Conservation (phyloP, 92 coral and sea anemone genomes). For the Chrysogorgia sp. region DNA sequence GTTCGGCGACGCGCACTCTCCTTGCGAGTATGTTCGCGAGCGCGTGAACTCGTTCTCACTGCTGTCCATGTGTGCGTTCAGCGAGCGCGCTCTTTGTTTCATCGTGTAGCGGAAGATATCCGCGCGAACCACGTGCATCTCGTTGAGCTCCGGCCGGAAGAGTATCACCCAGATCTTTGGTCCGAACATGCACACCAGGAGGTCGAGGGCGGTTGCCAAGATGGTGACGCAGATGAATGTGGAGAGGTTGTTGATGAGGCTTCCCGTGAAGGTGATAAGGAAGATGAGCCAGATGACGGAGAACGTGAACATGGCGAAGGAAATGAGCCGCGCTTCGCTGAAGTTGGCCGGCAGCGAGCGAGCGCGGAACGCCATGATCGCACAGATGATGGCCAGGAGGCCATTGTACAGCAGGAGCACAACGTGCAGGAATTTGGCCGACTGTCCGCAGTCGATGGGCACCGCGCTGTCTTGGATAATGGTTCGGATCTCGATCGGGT, state of each 20-base stretch:
- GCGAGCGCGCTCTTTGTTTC: slow-evolving; percentile 62
- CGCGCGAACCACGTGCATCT: slow-evolving; percentile 84
- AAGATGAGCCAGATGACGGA: slow-evolving; percentile 85
- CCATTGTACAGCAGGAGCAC: slow-evolving; percentile 85
- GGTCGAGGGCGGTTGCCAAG: slow-evolving; percentile 73
- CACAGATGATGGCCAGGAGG: slow-evolving; percentile 82
- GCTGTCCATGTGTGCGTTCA: neutral
- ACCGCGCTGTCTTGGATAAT: slow-evolving; percentile 68
- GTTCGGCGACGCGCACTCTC: neutral
- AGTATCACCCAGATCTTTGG: slow-evolving; percentile 79
- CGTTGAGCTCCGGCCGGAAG: slow-evolving; percentile 86
- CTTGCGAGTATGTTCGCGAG: neutral
- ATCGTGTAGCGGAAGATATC: slow-evolving; percentile 83
- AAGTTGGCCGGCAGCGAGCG: slow-evolving; percentile 91
- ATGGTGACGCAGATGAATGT: slow-evolving; percentile 68
- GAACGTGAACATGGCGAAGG: slow-evolving; percentile 90
- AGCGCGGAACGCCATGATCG: slow-evolving; percentile 88
- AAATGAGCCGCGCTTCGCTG: slow-evolving; percentile 90
- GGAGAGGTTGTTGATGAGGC: slow-evolving; percentile 55
- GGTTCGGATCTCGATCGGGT: slow-evolving; percentile 72
- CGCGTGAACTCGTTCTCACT: slow-evolving; percentile 15
- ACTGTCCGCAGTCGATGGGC: slow-evolving; percentile 80
- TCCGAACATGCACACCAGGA: slow-evolving; percentile 80
- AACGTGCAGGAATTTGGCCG: slow-evolving; percentile 74
- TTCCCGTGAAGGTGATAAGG: slow-evolving; percentile 74